A percentile compares a stretch with the other conserved stretches of the same genome.
Conservation (phyloP, 2,797 vertebrate species). For the Poecile montanus region DNA sequence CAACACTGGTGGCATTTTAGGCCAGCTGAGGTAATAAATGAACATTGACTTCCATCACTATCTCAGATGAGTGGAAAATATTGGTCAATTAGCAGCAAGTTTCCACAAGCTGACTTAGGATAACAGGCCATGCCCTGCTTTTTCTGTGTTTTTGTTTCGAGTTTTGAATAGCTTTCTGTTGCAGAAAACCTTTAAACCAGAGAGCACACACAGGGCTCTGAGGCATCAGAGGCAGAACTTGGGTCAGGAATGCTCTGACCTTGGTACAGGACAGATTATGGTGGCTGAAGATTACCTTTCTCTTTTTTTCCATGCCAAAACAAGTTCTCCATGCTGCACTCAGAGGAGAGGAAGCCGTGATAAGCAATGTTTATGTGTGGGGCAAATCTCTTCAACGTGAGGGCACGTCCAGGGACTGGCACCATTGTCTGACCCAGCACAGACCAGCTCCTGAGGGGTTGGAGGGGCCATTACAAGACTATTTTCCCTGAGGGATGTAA, state of each 20-base stretch:
- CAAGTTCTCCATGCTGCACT: accelerated
- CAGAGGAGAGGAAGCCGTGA: neutral
- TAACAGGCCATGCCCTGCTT: conserved; percentile 34
- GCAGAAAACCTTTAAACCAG: conserved; percentile 9
- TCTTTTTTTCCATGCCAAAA: conserved; percentile 21
- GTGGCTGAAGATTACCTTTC: neutral
- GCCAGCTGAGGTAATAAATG: conserved; percentile 62
- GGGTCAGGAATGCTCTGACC: conserved; percentile 57
- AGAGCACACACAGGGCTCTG: neutral
- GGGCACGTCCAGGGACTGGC: neutral
- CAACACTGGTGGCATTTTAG: conserved; percentile 43
- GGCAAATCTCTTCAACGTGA: neutral
- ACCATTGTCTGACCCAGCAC: neutral
- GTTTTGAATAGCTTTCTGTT: conserved; percentile 39
- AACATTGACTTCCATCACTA: conserved; percentile 24
- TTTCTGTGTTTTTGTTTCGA: conserved; percentile 5
- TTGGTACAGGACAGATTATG: conserved; percentile 28
- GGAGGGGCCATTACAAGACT: neutral
- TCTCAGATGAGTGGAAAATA: conserved; percentile 60
- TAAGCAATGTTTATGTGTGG: conserved; percentile 33
- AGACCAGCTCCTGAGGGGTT: neutral
- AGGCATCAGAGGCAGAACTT: neutral
- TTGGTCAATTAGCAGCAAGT: conserved; percentile 44
- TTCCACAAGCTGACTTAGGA: neutral
- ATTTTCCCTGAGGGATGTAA: neutral